phyloP scores from a whole-genome alignment of 2,888 invertebrate genomes.

The Tetragonula carbonaria region DNA sequence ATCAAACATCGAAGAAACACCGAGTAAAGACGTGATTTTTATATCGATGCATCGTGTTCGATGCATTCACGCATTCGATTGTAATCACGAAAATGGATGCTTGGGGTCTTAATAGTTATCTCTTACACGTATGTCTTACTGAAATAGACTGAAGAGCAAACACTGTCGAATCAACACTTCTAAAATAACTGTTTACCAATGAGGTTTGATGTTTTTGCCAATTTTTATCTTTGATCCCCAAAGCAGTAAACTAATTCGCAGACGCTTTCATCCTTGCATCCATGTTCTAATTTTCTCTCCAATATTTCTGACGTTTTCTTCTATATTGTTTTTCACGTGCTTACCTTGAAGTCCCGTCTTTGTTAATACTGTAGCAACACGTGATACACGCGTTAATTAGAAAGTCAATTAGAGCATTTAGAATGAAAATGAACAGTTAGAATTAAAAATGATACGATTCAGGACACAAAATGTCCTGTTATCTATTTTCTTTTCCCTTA shows the following conservation, averaged over 20 bases:
- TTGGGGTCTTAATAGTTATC: neutral
- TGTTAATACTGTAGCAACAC: too few relatives aligned
- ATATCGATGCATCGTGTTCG: too few relatives aligned
- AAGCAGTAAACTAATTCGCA: constrained; percentile 4
- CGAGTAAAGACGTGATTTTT: neutral
- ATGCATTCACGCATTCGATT: neutral
- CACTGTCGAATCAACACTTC: constrained; percentile 21
- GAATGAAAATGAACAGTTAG: neutral
- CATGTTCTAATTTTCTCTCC: neutral
- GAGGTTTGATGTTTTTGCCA: constrained; percentile 40
- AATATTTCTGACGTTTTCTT: neutral
- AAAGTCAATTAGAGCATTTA: neutral
- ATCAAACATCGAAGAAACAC: neutral
- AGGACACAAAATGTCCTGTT: neutral
- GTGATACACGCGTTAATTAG: too few relatives aligned
- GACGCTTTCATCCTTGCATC: neutral
- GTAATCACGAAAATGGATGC: neutral
- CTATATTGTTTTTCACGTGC: neutral
- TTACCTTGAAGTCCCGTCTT: too few relatives aligned
- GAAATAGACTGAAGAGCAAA: constrained; percentile 33
- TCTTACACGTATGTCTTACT: constrained; percentile 1
- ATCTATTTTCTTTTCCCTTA: neutral
- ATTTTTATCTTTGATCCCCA: neutral
- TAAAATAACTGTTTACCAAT: constrained; percentile 36
- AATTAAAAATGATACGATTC: neutral